Evolutionary conservation across 2,888 invertebrate genomes (phyloP).

Genomic region (Marasmarcha lunaedactyla): DNA sequence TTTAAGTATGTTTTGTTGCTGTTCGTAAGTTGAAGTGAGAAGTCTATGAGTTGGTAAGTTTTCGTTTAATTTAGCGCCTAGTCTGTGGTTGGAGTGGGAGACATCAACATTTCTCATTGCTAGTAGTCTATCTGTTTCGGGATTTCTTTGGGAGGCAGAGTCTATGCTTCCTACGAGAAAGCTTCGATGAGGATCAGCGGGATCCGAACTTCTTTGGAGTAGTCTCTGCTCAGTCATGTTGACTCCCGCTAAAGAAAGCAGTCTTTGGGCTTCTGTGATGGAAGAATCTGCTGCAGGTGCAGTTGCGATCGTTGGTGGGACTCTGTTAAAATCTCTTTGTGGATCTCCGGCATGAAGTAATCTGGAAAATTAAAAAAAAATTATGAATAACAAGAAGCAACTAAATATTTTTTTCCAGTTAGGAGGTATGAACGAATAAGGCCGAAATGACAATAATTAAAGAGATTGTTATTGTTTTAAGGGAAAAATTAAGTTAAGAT

Average conservation of each 20-base stretch:
- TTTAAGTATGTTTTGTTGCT: constrained; percentile 71
- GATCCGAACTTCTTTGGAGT: constrained; percentile 63
- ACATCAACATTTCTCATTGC: constrained; percentile 62
- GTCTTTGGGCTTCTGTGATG: constrained; percentile 57
- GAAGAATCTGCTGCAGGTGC: constrained; percentile 43
- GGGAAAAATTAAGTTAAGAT: too few species aligned
- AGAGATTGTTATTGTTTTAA: too few species aligned
- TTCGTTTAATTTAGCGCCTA: constrained; percentile 47
- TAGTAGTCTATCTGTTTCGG: constrained; percentile 50
- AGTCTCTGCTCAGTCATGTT: constrained; percentile 68
- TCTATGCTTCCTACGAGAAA: constrained; percentile 59
- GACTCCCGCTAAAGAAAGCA: constrained; percentile 60
- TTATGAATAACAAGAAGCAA: background rate
- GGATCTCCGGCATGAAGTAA: constrained; percentile 51
- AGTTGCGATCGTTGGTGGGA: constrained; percentile 39
- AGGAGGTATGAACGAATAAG: too few species aligned
- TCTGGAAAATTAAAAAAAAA: constrained; percentile 33
- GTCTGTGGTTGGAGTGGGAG: constrained; percentile 55
- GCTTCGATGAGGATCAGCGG: constrained; percentile 60
- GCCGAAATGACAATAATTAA: too few species aligned
- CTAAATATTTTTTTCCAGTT: background rate
- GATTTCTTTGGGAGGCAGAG: constrained; percentile 31
- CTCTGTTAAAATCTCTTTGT: constrained; percentile 48
- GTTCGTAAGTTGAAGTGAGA: constrained; percentile 67
- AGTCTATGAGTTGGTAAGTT: constrained; percentile 50